Percentiles rank a stretch among this genome's conserved stretches.
Evolutionary conservation across 2,888 invertebrate genomes (phyloP).

Genomic region (Diogma glabrata): DNA sequence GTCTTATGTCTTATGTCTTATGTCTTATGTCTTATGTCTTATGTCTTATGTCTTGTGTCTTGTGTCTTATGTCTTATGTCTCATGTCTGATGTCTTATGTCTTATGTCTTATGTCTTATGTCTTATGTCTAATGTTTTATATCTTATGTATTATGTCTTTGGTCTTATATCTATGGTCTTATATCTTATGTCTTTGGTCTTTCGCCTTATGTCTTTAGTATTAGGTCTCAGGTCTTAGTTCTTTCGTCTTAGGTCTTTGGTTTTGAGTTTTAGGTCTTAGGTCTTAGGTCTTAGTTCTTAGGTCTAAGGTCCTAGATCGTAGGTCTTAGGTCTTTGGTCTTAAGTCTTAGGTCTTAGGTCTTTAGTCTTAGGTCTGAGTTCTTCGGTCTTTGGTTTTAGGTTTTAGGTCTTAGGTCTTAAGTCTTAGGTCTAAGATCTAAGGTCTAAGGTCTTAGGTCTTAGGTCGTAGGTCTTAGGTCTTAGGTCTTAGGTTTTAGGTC

Average conservation of each 20-base stretch:
- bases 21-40: neutral
- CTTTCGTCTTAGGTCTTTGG: neutral
- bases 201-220: neutral
- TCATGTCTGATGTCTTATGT: neutral
- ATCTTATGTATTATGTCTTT: neutral
- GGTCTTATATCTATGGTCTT: neutral
- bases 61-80: neutral
- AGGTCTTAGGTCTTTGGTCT: neutral
- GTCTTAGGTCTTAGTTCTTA: neutral
- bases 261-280: neutral
- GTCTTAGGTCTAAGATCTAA: no score
- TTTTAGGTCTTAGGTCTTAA: no score
- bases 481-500: no score
- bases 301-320: neutral
- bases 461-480: no score
- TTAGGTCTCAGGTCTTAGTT: neutral
- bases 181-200: neutral
- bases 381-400: no score
- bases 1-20: neutral
- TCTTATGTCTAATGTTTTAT: neutral
- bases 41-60: neutral
- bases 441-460: no score
- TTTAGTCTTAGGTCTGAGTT: no score
- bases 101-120: neutral
- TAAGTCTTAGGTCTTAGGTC: neutral